These are phyloP conservation scores for Kuschelorhynchus macadamiae DNA, from an alignment of 2,888 invertebrate genomes.

Conservation along the genomic window DNA sequence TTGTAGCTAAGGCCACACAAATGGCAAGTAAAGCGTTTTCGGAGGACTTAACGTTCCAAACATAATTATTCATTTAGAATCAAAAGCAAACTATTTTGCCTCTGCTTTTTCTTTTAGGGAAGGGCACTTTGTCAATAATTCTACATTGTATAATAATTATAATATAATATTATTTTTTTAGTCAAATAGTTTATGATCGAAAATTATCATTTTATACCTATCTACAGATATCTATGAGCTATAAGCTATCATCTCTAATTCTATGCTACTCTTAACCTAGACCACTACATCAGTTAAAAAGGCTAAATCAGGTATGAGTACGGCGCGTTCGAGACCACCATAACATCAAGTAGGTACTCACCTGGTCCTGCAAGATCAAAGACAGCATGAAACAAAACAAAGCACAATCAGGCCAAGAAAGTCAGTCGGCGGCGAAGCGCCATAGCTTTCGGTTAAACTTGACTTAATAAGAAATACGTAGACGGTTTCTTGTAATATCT, in stretches of 20 bases:
- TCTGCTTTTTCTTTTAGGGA: too few relatives aligned
- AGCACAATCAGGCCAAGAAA: constrained; percentile 66
- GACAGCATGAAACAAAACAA: constrained; percentile 68
- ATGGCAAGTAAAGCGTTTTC: too few relatives aligned
- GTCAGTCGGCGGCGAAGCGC: constrained; percentile 55
- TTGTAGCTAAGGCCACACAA: too few relatives aligned
- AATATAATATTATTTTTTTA: too few relatives aligned
- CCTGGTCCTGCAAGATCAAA: constrained; percentile 62
- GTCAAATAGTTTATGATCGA: too few relatives aligned
- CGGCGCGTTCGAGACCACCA: constrained; percentile 2
- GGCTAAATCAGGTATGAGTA: constrained; percentile 18
- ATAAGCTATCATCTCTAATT: background rate
- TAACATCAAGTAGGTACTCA: constrained; percentile 54
- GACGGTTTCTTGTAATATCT: background rate
- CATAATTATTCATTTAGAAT: too few relatives aligned
- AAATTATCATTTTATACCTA: too few relatives aligned
- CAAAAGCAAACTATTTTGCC: too few relatives aligned
- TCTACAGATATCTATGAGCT: too few relatives aligned
- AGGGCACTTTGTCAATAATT: too few relatives aligned
- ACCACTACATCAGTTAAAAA: constrained; percentile 21
- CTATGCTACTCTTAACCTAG: background rate
- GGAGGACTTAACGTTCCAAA: too few relatives aligned
- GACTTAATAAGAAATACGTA: constrained; percentile 12
- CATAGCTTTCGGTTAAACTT: constrained; percentile 29
- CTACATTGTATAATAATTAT: too few relatives aligned